phyloP scores from a whole-genome alignment of 2,113 vertebrate species.

The Lepus timidus region DNA sequence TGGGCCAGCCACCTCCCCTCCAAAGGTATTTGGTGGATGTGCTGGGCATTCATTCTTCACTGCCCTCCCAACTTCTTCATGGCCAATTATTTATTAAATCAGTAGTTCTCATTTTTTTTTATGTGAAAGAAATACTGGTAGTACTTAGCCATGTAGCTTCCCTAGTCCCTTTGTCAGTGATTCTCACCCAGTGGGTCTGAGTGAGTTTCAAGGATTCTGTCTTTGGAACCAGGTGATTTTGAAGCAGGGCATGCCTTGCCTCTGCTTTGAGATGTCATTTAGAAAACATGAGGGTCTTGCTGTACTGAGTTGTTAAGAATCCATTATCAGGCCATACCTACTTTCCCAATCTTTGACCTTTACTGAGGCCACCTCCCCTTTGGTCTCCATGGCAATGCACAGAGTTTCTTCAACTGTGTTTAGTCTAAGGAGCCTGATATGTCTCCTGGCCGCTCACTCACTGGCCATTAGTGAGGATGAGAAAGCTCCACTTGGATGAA shows the following conservation, averaged over 20 bases:
- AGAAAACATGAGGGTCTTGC: constrained; percentile 50
- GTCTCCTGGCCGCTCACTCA: constrained; percentile 4
- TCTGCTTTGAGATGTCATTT: not conserved
- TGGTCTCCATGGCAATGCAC: constrained; percentile 60
- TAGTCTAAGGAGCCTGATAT: constrained; percentile 51
- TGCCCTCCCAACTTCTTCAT: not conserved
- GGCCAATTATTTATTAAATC: not conserved
- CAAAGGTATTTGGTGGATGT: not conserved
- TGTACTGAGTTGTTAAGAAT: not conserved
- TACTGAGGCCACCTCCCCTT: not conserved
- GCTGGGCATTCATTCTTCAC: not conserved
- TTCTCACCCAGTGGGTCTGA: not conserved
- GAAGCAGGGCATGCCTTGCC: not conserved
- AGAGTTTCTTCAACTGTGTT: constrained; percentile 36
- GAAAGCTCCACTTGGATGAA: constrained; percentile 17
- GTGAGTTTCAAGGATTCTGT: constrained; percentile 17
- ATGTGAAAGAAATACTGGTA: not conserved
- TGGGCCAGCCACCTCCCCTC: not conserved
- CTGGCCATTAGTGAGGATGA: constrained; percentile 23
- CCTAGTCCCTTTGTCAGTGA: not conserved
- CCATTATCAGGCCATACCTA: constrained; percentile 16
- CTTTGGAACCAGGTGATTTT: not conserved
- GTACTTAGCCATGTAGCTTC: constrained; percentile 24
- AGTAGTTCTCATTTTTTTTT: constrained; percentile 21
- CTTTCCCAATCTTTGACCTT: constrained; percentile 60